Conservation (phyloP, 2,113 vertebrate genomes). For the Lonchura striata region DNA sequence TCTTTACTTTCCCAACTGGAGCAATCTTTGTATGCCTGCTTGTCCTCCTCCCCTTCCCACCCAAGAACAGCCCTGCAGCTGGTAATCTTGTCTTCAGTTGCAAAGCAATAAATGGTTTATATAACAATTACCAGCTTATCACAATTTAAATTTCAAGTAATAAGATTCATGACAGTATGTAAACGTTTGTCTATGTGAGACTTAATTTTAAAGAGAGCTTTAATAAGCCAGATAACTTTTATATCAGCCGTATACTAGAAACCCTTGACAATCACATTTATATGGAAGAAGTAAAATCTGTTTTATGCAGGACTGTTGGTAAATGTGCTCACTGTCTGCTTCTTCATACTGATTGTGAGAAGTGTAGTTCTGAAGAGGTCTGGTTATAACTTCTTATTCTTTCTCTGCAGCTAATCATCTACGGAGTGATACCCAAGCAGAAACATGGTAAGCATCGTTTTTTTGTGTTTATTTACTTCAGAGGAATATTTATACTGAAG, state of each 20-base stretch:
- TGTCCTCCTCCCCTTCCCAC: neutral
- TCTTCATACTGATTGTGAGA: neutral
- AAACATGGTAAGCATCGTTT: slow-evolving; percentile 73
- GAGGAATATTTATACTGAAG: neutral
- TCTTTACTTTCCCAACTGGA: neutral
- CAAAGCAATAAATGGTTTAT: slow-evolving; percentile 25
- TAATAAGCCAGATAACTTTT: neutral
- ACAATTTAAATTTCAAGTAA: neutral
- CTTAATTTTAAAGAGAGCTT: slow-evolving; percentile 14
- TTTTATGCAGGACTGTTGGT: neutral
- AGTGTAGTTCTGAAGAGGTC: neutral
- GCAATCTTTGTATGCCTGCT: neutral
- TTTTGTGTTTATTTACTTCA: slow-evolving; percentile 12
- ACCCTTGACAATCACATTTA: neutral
- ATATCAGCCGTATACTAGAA: neutral
- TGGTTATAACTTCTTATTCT: slow-evolving; percentile 1
- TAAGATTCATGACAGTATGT: neutral
- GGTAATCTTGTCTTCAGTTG: neutral
- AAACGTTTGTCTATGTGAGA: neutral
- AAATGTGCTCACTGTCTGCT: neutral
- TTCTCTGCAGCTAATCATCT: slow-evolving; percentile 83
- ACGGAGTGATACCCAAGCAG: slow-evolving; percentile 72
- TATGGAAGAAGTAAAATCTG: slow-evolving; percentile 1
- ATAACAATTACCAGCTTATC: neutral
- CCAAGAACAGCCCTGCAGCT: neutral